Conservation (phyloP, 1,140 invertebrate species). For the Dreissena rostriformis region DNA sequence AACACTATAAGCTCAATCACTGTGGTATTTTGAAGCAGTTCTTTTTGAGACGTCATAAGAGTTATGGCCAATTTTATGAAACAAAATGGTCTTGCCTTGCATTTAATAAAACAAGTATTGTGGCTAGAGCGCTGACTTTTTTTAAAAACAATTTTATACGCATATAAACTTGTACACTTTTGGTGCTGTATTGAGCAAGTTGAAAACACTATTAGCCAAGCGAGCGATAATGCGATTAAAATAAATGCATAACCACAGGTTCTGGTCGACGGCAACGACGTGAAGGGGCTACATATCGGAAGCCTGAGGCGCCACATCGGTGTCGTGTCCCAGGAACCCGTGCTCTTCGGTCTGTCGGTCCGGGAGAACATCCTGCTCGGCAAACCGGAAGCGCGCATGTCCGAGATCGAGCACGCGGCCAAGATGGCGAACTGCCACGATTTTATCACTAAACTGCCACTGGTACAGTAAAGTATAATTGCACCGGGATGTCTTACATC, state of each 20-base stretch:
- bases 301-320: constrained; percentile 72
- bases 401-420: constrained; percentile 65
- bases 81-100: no score
- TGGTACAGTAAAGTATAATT: constrained; percentile 79
- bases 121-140: no score
- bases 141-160: no score
- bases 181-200: no score
- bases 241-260: constrained; percentile 60
- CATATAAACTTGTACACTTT: no score
- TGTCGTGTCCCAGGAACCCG: constrained; percentile 74
- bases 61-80: no score
- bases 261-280: constrained; percentile 62
- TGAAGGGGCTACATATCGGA: constrained; percentile 67
- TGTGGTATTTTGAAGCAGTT: no score
- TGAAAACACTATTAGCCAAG: no score
- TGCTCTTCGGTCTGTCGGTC: constrained; percentile 69
- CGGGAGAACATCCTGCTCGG: constrained; percentile 70
- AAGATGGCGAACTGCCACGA: constrained; percentile 77
- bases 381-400: constrained; percentile 59
- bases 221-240: no score
- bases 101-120: no score
- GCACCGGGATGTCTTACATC: background rate
- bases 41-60: background rate
- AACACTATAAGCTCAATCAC: no score
- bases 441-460: constrained; percentile 67